phyloP scores from a whole-genome alignment of 2,888 invertebrate genomes.

The Dyspetes luteomarginatus region DNA sequence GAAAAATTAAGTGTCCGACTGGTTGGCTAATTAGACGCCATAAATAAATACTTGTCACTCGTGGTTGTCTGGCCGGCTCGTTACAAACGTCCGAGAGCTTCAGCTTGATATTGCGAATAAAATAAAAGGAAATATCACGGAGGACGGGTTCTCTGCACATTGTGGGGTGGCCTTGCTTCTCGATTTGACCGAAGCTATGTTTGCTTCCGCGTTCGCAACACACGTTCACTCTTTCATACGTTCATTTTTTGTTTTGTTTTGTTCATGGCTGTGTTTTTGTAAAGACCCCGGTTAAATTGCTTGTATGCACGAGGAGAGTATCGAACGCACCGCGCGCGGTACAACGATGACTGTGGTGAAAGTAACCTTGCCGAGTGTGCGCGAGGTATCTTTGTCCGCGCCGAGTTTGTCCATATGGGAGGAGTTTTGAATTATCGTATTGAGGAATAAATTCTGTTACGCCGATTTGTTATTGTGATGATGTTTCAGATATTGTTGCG shows the following conservation, averaged over 20 bases:
- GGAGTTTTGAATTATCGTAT: conserved; percentile 7
- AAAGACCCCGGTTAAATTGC: conserved; percentile 5
- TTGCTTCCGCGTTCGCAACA: conserved; percentile 68
- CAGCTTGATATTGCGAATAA: conserved; percentile 53
- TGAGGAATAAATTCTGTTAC: background rate
- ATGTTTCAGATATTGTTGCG: background rate
- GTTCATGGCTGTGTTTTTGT: background rate
- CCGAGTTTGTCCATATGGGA: conserved; percentile 25
- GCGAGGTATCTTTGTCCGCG: conserved; percentile 25
- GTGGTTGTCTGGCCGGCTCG: conserved; percentile 28
- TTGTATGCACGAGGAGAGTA: conserved; percentile 10
- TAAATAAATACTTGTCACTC: conserved; percentile 60
- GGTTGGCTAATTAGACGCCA: conserved; percentile 59
- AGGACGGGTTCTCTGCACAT: conserved; percentile 55
- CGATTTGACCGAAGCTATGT: conserved; percentile 59
- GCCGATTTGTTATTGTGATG: background rate
- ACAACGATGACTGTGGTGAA: conserved; percentile 62
- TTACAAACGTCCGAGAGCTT: conserved; percentile 17
- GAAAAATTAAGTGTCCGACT: conserved; percentile 55
- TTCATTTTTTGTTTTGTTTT: conserved; percentile 1
- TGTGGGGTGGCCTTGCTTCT: conserved; percentile 66
- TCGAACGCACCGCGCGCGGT: conserved; percentile 31
- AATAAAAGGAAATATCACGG: conserved; percentile 62
- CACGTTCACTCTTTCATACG: conserved; percentile 51
- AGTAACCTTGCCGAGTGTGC: conserved; percentile 68